Percentiles rank a stretch among this genome's conserved stretches.
Evolutionary conservation across 2,888 invertebrate species (phyloP).

Genomic region (Scaptomyza tumidula): DNA sequence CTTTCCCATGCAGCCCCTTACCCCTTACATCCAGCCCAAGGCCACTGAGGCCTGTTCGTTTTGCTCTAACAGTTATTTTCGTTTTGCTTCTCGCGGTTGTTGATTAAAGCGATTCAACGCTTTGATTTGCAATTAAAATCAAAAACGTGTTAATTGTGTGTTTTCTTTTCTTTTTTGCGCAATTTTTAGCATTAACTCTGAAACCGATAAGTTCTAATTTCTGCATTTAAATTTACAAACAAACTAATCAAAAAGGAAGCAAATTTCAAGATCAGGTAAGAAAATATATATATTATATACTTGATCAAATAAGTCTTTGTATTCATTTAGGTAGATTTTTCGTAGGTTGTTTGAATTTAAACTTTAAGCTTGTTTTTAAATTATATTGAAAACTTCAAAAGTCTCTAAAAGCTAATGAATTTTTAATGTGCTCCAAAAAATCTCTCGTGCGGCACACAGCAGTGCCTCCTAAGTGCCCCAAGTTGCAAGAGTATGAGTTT

Average conservation of each 20-base stretch:
- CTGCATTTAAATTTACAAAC: slow-evolving; percentile 20
- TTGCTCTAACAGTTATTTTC: slow-evolving; percentile 13
- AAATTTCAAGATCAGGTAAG: slow-evolving; percentile 20
- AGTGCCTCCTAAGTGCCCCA: slow-evolving; percentile 38
- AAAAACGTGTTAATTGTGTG: slow-evolving; percentile 31
- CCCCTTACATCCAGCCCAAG: slow-evolving; percentile 21
- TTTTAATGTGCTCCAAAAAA: slow-evolving; percentile 58
- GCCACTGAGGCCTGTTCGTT: slow-evolving; percentile 26
- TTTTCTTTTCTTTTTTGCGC: slow-evolving; percentile 12
- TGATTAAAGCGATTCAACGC: too few relatives aligned
- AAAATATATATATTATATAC: too few relatives aligned
- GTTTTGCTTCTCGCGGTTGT: slow-evolving; percentile 1
- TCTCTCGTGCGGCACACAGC: slow-evolving; percentile 12
- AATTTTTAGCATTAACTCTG: slow-evolving; percentile 20
- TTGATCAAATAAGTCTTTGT: too few relatives aligned
- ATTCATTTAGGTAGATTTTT: too few relatives aligned
- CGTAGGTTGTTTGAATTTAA: too few relatives aligned
- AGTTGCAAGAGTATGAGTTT: slow-evolving; percentile 8
- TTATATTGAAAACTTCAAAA: slow-evolving; percentile 7
- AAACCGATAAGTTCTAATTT: slow-evolving; percentile 15
- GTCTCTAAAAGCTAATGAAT: slow-evolving; percentile 39
- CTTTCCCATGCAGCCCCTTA: not conserved
- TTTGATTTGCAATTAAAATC: not conserved
- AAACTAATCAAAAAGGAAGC: not conserved
- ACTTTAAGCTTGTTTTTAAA: slow-evolving; percentile 11